Evolutionary conservation across 2,888 invertebrate genomes (phyloP).

Genomic region (Sacculina carcini): DNA sequence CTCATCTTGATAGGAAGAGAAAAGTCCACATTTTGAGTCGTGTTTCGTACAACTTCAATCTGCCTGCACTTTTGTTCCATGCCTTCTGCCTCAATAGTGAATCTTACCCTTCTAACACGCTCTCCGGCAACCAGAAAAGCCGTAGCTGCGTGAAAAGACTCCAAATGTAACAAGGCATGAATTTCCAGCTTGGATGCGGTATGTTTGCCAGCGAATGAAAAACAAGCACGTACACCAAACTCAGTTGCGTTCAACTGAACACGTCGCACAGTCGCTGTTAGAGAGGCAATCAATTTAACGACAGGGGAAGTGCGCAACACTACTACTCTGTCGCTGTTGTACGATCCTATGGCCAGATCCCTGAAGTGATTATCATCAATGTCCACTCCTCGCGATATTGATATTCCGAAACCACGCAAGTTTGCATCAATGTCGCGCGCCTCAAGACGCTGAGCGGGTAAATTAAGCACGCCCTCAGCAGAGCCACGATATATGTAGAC

Average conservation of each 20-base stretch:
- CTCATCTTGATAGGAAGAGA: background rate
- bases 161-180: background rate
- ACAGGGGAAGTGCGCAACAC: constrained; percentile 14
- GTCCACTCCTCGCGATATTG: constrained; percentile 31
- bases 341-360: constrained; percentile 18
- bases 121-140: no score
- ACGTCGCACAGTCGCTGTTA: constrained; percentile 19
- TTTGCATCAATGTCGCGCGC: constrained; percentile 20
- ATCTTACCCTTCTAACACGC: no score
- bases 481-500: constrained; percentile 35
- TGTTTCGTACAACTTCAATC: background rate
- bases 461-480: constrained; percentile 22
- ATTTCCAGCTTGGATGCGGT: background rate
- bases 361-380: constrained; percentile 31
- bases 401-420: constrained; percentile 30
- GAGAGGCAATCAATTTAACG: constrained; percentile 11
- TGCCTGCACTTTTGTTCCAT: no score
- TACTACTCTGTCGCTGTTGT: constrained; percentile 15
- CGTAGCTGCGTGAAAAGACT: background rate
- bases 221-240: constrained; percentile 15
- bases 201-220: constrained; percentile 15
- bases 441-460: constrained; percentile 26
- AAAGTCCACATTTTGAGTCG: background rate
- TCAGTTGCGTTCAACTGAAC: constrained; percentile 17
- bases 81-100: no score